These are phyloP conservation scores for Micromesistius poutassou DNA, from an alignment of 2,797 vertebrate species.

Conservation along the genomic window DNA sequence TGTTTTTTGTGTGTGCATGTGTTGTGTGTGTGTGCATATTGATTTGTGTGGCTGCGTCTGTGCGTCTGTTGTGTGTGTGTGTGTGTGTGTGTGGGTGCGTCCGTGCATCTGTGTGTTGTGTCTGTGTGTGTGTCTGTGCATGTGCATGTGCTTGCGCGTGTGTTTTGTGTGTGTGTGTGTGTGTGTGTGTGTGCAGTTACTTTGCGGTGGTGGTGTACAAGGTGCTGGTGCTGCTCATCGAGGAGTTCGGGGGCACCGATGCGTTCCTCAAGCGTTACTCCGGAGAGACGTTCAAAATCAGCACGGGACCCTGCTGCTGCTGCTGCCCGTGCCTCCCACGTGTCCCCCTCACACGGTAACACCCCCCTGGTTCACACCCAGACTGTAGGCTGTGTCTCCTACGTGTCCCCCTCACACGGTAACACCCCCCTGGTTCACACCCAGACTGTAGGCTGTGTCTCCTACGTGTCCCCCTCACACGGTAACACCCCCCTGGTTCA, in stretches of 20 bases:
- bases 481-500: conserved; percentile 59
- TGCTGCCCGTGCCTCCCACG: conserved; percentile 79
- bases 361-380: conserved; percentile 39
- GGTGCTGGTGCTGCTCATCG: conserved; percentile 78
- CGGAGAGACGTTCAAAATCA: conserved; percentile 69
- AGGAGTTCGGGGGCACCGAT: conserved; percentile 77
- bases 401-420: conserved; percentile 71
- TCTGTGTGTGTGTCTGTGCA: conserved; percentile 44
- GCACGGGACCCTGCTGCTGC: conserved; percentile 81
- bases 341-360: conserved; percentile 72
- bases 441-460: too few relatives aligned
- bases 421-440: conserved; percentile 41
- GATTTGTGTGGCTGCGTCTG: too few relatives aligned
- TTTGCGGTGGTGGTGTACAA: conserved; percentile 85
- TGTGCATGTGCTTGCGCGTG: too few relatives aligned
- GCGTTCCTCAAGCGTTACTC: conserved; percentile 70
- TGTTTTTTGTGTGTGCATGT: too few relatives aligned
- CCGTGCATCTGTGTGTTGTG: not conserved
- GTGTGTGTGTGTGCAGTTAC: conserved; percentile 66
- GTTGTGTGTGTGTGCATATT: not conserved
- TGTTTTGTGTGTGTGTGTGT: not conserved
- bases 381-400: too few relatives aligned
- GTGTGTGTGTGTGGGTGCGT: conserved; percentile 16
- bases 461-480: not conserved
- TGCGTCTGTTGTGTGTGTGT: not conserved